Base-by-base conservation (phyloP, 2,113 vertebrate genomes). In the Psilopsiagon aymara region DNA sequence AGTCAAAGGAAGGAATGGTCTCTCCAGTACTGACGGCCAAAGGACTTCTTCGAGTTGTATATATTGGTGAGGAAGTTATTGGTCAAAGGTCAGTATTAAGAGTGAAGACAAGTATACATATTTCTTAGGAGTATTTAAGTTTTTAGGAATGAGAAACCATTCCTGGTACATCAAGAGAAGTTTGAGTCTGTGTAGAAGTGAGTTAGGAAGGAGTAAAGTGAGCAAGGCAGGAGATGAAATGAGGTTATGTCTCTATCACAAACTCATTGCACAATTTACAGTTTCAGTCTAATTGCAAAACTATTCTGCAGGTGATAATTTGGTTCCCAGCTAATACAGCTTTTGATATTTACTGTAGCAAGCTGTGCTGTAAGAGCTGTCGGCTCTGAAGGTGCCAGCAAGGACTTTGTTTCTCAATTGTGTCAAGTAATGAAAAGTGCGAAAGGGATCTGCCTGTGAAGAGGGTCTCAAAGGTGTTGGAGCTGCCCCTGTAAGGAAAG, bases 251-350 rank as follows among this genome's bases (percentile, higher is more conserved):
- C 55, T 88, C 20, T 93, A 57, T 91, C 79, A 67, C 29, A 18
- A 57, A 44, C 69, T 88, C 79, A 59, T 96, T 97, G 93, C 95
- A 90, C 84, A 97, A 97, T 70, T 93, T 94, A 89, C 52, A 81
- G 81, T 95, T 95, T 88, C 90, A 76, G 16, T 86, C 46, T 69
- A 75, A 82, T 95, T 96, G 92, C 95, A 93, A 92, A 97, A 89
- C 88, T 86, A 4, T 80, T 82, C 62, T 94, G 81, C 66, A 91
- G 76, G 91, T 91, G 86, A 66, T 94, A 94, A 85, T 79, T 82
- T 94, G 47, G 31, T 93, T 92, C 39, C 71, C 52, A 84, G 69
- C 52, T 95, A 60, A 27, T 55, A 43, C 43, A 87, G 27, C 83
- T 86, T 88, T 44, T 68, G 81, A 37, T 92, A 70, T 10, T 69